phyloP scores from a whole-genome alignment of 2,113 vertebrate species.

The Tylochromis polylepis region DNA sequence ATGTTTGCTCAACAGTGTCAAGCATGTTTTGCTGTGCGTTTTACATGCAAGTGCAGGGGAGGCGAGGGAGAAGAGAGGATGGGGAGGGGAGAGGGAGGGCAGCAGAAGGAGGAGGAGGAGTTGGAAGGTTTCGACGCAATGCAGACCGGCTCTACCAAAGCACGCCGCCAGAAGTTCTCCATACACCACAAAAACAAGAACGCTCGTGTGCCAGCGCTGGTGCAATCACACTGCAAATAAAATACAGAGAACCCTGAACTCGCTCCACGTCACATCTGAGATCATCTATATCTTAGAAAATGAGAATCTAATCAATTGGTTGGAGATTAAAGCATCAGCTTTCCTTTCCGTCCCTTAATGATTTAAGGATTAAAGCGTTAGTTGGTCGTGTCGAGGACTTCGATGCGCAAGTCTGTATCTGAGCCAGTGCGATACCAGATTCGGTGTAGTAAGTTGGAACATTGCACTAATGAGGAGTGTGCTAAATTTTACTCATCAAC shows the following conservation, averaged over 20 bases:
- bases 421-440: background rate
- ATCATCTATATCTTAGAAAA: background rate
- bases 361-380: background rate
- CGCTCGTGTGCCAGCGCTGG: slow-evolving; percentile 61
- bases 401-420: background rate
- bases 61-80: slow-evolving; percentile 1
- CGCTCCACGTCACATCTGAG: background rate
- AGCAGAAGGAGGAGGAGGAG: slow-evolving; percentile 48
- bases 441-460: background rate
- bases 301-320: background rate
- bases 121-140: slow-evolving; percentile 79
- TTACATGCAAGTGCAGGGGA: slow-evolving; percentile 59
- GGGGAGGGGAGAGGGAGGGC: background rate
- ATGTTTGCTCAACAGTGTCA: slow-evolving; percentile 56
- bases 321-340: background rate
- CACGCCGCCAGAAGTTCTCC: slow-evolving; percentile 69
- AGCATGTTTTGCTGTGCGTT: slow-evolving; percentile 62
- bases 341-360: background rate
- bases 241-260: background rate
- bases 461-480: background rate
- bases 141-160: slow-evolving; percentile 74
- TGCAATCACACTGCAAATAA: slow-evolving; percentile 57
- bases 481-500: background rate
- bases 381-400: background rate
- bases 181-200: slow-evolving; percentile 65